A percentile compares a stretch with the other conserved stretches of the same genome.
Conservation (phyloP, 2,888 invertebrate genomes). For the Troglohyphantes excavatus region DNA sequence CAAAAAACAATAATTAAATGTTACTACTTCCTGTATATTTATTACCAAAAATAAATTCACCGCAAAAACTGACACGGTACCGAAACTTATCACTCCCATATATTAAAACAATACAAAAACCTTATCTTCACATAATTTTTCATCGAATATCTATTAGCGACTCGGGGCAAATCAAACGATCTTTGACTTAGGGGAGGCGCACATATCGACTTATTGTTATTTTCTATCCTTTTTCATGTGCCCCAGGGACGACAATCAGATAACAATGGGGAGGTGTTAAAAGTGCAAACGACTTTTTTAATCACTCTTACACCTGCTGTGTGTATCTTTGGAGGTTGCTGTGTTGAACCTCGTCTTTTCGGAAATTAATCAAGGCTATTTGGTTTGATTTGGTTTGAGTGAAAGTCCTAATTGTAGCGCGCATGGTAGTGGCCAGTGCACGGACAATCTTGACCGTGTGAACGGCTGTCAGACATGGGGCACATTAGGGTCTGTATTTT, state of each 20-base stretch:
- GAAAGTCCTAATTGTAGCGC: neutral
- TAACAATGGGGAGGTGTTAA: conserved; percentile 53
- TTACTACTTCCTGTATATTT: too few species aligned
- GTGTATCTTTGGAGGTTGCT: conserved; percentile 19
- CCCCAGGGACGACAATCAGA: neutral
- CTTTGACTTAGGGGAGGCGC: conserved; percentile 72
- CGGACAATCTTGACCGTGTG: conserved; percentile 18
- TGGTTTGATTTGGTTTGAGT: conserved; percentile 4
- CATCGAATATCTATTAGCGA: conserved; percentile 68
- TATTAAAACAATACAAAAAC: conserved; percentile 60
- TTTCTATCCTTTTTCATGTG: neutral
- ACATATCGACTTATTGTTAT: conserved; percentile 49
- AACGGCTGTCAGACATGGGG: conserved; percentile 48
- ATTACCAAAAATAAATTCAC: neutral
- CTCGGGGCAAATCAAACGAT: conserved; percentile 44
- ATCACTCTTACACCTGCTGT: conserved; percentile 53
- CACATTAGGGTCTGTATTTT: conserved; percentile 44
- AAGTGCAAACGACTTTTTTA: conserved; percentile 11
- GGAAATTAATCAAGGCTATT: neutral
- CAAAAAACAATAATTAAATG: too few species aligned
- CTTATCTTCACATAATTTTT: conserved; percentile 16
- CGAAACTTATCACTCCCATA: neutral
- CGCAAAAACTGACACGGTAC: neutral
- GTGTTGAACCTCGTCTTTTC: neutral
- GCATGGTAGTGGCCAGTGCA: conserved; percentile 57